A percentile compares a stretch with the other conserved stretches of the same genome.
phyloP scores from a whole-genome alignment of 1,140 invertebrate genomes.

The Ctenoplectra terminalis region DNA sequence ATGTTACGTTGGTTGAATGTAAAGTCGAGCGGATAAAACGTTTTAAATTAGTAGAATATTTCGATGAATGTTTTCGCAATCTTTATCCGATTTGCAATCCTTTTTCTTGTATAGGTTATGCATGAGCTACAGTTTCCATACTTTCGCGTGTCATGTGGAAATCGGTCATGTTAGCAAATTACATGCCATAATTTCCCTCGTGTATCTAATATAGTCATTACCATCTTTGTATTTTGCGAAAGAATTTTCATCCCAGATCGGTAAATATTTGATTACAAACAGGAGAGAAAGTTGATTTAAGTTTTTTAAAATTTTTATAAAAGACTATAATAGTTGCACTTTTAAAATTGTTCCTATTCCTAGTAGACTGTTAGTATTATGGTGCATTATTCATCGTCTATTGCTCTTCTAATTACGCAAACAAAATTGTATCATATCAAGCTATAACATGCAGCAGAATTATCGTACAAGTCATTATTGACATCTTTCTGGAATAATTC shows the following conservation, averaged over 20 bases:
- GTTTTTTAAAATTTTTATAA: too few relatives aligned
- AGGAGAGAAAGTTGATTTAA: neutral
- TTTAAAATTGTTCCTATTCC: too few relatives aligned
- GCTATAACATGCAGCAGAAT: conserved; percentile 18
- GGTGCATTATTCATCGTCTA: neutral
- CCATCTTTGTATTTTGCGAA: conserved; percentile 43
- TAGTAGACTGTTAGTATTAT: neutral
- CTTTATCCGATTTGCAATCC: neutral
- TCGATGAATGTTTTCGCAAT: neutral
- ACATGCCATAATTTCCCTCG: conserved; percentile 34
- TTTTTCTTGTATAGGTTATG: conserved; percentile 2
- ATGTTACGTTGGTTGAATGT: neutral
- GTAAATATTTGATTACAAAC: neutral
- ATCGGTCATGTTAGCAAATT: conserved; percentile 25
- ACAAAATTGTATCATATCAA: neutral
- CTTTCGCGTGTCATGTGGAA: conserved; percentile 56
- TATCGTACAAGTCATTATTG: conserved; percentile 18
- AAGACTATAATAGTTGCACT: neutral
- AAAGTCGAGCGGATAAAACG: neutral
- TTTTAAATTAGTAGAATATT: neutral
- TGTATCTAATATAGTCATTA: conserved; percentile 23
- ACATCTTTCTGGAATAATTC: conserved; percentile 31
- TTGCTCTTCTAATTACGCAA: neutral
- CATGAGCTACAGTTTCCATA: conserved; percentile 34
- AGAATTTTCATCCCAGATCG: conserved; percentile 36